Evolutionary conservation across 2,797 vertebrate genomes (phyloP).

Genomic region (Pampus argenteus): DNA sequence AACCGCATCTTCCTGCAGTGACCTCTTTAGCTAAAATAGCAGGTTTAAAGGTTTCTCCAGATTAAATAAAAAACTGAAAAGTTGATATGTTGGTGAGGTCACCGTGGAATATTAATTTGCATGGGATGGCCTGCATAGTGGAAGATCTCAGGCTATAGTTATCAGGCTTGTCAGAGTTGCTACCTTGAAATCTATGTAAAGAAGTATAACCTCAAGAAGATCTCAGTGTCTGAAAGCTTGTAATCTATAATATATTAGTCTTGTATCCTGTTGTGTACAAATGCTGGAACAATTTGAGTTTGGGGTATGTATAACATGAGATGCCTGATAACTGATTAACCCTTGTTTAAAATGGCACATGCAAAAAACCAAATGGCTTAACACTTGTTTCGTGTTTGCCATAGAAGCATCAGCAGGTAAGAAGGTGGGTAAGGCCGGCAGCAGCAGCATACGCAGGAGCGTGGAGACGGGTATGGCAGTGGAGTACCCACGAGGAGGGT

Average conservation of each 20-base stretch:
- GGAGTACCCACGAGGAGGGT: constrained; percentile 89
- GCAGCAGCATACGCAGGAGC: constrained; percentile 96
- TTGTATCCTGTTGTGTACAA: neutral
- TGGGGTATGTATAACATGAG: constrained; percentile 15
- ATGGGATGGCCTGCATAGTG: constrained; percentile 33
- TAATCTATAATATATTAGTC: neutral
- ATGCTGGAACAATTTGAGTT: neutral
- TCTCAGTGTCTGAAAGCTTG: neutral
- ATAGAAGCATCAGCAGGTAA: constrained; percentile 61
- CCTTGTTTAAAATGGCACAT: neutral
- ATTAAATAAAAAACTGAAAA: neutral
- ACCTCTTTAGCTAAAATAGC: constrained; percentile 49
- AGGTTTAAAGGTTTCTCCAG: neutral
- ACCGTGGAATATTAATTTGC: constrained; percentile 46
- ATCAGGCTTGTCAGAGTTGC: constrained; percentile 51
- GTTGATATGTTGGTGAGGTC: constrained; percentile 56
- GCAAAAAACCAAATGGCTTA: neutral
- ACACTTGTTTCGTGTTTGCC: constrained; percentile 21
- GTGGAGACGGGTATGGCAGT: constrained; percentile 98
- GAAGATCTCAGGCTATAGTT: constrained; percentile 19
- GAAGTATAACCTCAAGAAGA: neutral
- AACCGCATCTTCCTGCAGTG: constrained; percentile 41
- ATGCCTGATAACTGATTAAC: constrained; percentile 50
- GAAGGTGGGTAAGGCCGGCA: constrained; percentile 82
- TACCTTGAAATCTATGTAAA: neutral